phyloP scores from a whole-genome alignment of 2,797 vertebrate species.

The Zenarchopterus dispar region DNA sequence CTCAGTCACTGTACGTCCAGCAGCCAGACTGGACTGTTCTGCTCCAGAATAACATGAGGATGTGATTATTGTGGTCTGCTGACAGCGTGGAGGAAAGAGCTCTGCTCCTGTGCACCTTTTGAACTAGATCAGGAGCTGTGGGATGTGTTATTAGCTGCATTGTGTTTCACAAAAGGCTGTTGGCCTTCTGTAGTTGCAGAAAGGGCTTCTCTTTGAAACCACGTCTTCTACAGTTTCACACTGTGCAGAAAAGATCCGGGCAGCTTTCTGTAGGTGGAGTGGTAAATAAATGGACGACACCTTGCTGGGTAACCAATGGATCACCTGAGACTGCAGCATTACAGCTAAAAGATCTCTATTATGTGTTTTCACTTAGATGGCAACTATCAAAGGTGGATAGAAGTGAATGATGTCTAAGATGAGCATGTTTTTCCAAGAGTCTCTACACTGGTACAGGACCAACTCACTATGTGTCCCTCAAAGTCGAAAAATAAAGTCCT shows the following conservation, averaged over 20 bases:
- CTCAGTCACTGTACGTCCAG: neutral
- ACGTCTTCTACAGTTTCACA: slow-evolving; percentile 10
- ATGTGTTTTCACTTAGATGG: slow-evolving; percentile 7
- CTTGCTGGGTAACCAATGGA: slow-evolving; percentile 12
- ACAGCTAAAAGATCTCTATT: neutral
- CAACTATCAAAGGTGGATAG: slow-evolving; percentile 8
- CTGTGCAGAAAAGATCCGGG: slow-evolving; percentile 2
- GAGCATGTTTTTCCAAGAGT: too few relatives aligned
- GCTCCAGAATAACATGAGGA: slow-evolving; percentile 4
- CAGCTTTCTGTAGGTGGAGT: slow-evolving; percentile 4
- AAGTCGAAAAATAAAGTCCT: too few relatives aligned
- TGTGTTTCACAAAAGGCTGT: slow-evolving; percentile 39
- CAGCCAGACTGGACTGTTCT: neutral
- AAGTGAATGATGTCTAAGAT: neutral
- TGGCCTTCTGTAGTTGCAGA: neutral
- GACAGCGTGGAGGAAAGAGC: slow-evolving; percentile 7
- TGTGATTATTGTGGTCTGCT: slow-evolving; percentile 18
- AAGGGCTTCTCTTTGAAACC: slow-evolving; percentile 34
- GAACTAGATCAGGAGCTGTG: slow-evolving; percentile 21
- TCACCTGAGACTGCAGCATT: slow-evolving; percentile 7
- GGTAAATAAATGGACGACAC: slow-evolving; percentile 1
- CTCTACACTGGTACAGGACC: too few relatives aligned
- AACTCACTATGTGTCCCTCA: too few relatives aligned
- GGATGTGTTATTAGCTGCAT: slow-evolving; percentile 37
- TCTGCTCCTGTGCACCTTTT: slow-evolving; percentile 19